A percentile compares a stretch with the other conserved stretches of the same genome.
Conservation (phyloP, 2,888 invertebrate genomes). For the Meliscaeva auricollis region DNA sequence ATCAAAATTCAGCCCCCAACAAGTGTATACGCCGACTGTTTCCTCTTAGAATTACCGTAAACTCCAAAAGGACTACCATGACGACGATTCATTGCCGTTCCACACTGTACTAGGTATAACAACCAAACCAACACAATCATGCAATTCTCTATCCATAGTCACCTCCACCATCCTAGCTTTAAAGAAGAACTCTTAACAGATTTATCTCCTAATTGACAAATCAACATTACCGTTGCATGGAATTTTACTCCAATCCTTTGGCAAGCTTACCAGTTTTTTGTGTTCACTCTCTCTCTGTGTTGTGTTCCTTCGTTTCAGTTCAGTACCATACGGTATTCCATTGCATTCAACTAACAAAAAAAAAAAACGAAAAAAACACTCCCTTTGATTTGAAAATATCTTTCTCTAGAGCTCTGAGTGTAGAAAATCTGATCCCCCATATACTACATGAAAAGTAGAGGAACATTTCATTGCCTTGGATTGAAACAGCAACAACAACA, state of each 20-base stretch:
- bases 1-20: conserved; percentile 11
- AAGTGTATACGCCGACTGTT: conserved; percentile 2
- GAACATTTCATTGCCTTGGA: conserved; percentile 40
- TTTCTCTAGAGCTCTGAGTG: conserved; percentile 26
- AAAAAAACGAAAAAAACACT: conserved; percentile 32
- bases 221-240: conserved; percentile 64
- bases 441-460: conserved; percentile 5
- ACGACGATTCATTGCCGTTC: conserved; percentile 17
- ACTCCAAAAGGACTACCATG: conserved; percentile 3
- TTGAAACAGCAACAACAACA: conserved; percentile 4
- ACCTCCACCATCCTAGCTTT: conserved; percentile 28
- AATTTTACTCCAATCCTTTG: conserved; percentile 55
- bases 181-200: conserved; percentile 50
- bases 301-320: conserved; percentile 4
- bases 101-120: neutral
- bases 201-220: conserved; percentile 67
- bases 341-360: conserved; percentile 8
- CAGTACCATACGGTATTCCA: conserved; percentile 35
- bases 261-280: conserved; percentile 37
- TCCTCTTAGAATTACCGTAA: conserved; percentile 13
- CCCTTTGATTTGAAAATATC: conserved; percentile 54
- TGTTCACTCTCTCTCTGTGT: conserved; percentile 20
- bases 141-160: conserved; percentile 21
- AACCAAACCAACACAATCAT: neutral
- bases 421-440: conserved; percentile 54